phyloP scores from a whole-genome alignment of 2,888 invertebrate species.

The Parnassius glacialis region DNA sequence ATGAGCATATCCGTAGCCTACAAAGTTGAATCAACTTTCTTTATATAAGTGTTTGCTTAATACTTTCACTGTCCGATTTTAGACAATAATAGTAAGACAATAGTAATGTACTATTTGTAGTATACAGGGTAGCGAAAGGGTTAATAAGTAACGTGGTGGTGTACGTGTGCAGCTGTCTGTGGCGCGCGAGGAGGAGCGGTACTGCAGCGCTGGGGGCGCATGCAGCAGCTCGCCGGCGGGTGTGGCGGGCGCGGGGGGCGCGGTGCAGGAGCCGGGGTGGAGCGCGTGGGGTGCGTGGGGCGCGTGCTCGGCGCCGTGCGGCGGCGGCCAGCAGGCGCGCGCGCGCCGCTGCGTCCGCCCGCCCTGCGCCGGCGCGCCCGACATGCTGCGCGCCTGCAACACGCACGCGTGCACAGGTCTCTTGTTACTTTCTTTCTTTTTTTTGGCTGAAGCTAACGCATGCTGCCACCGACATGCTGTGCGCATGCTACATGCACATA shows the following conservation, averaged over 20 bases:
- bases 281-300: conserved; percentile 62
- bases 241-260: conserved; percentile 37
- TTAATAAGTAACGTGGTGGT: too few relatives aligned
- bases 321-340: conserved; percentile 84
- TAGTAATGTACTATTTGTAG: too few relatives aligned
- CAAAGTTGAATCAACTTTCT: too few relatives aligned
- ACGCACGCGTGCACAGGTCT: conserved; percentile 85
- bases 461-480: too few relatives aligned
- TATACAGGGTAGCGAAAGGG: too few relatives aligned
- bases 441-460: too few relatives aligned
- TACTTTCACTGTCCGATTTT: too few relatives aligned
- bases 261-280: conserved; percentile 43
- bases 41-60: too few relatives aligned
- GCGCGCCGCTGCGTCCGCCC: conserved; percentile 76
- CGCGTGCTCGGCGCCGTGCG: conserved; percentile 61
- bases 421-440: conserved; percentile 2
- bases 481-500: too few relatives aligned
- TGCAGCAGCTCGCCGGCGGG: conserved; percentile 74
- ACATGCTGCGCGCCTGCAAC: conserved; percentile 87
- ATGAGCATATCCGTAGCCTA: too few relatives aligned
- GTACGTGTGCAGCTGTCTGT: conserved; percentile 79
- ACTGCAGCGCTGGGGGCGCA: conserved; percentile 85
- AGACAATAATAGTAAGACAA: too few relatives aligned
- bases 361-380: conserved; percentile 77
- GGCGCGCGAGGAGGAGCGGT: conserved; percentile 89